Percentiles rank a stretch among this genome's conserved stretches.
Evolutionary conservation across 92 coral and sea anemone species (phyloP).

Genomic region (Phenganax subtilis): DNA sequence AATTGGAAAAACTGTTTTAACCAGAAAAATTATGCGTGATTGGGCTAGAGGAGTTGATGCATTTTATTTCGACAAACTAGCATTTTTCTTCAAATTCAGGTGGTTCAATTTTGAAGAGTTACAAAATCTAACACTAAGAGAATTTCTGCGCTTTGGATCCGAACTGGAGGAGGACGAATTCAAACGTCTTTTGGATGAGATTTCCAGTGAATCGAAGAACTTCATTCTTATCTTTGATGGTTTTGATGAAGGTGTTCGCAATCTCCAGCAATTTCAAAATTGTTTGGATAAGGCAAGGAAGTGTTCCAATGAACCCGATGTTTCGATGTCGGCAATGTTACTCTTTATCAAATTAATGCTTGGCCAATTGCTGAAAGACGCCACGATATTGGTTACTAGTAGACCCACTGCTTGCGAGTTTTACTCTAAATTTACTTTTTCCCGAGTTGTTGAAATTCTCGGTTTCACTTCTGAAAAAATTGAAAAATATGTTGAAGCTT

Average conservation of each 20-base stretch:
- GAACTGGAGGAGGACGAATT: background rate
- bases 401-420: conserved; percentile 48
- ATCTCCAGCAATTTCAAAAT: background rate
- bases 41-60: conserved; percentile 28
- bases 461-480: conserved; percentile 56
- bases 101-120: conserved; percentile 1
- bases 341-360: conserved; percentile 43
- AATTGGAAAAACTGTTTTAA: conserved; percentile 55
- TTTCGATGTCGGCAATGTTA: conserved; percentile 36
- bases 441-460: conserved; percentile 49
- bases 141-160: conserved; percentile 21
- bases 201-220: conserved; percentile 27
- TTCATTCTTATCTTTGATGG: conserved; percentile 57
- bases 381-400: conserved; percentile 52
- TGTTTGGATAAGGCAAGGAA: background rate
- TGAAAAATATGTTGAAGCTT: conserved; percentile 39
- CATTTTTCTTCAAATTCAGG: background rate
- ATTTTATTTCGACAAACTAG: background rate
- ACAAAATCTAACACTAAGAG: conserved; percentile 28
- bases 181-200: background rate
- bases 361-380: conserved; percentile 45
- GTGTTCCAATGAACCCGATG: background rate
- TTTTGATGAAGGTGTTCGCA: conserved; percentile 46
- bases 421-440: conserved; percentile 16
- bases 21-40: conserved; percentile 47